Evolutionary conservation across 1,140 invertebrate genomes (phyloP), one percentile per base, ranked within the genome.

Genomic region (Solen grandis): DNA sequence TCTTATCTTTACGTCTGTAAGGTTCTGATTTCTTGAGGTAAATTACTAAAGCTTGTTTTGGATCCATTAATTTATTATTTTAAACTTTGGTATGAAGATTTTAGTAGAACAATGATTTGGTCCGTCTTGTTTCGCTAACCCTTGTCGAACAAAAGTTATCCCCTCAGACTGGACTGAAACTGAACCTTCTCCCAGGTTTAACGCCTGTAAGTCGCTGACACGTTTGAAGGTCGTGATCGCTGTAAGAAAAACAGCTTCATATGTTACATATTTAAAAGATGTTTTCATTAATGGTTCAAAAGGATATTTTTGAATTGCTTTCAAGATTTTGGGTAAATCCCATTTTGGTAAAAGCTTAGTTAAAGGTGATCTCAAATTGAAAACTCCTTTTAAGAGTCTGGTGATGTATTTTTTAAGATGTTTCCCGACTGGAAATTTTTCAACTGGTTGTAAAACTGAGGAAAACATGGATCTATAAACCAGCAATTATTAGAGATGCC

Each of bases 191-290:
- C 66, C 66, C 16, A 81, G n/a, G 14, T 27, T 62, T n/a, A 78
- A 38, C 8, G 75, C 29, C 41, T 69, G 74, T 38, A 68, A 41
- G 46, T 78, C 54, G 8, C 66, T 50, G 8, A n/a, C 29, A 46
- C 75, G 41, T 14, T 46, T 46, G 35, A 57, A 78, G 22, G 66
- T 69, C 25, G 62, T 74, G 35, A 81, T 65, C 0, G 70, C 50
- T 57, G 55, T 74, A 74, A 81, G 78, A 74, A 81, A 81, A 52
- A 80, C 68, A 52, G 77, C 27, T 60, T 62, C 73, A 10, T 63
- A 69, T 22, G 63, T 70, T 2, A 75, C 54, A 70, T 62, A 73
- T 63, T 80, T 83, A 5, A 80, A 38, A 14, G n/a, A 52, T 60
- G 66, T 55, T 41, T 57, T 78, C 52, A 27, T 59, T 27, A 83